These are phyloP conservation scores for Leptonema lineaticorne DNA, from an alignment of 1,140 invertebrate species.

Conservation along the genomic window DNA sequence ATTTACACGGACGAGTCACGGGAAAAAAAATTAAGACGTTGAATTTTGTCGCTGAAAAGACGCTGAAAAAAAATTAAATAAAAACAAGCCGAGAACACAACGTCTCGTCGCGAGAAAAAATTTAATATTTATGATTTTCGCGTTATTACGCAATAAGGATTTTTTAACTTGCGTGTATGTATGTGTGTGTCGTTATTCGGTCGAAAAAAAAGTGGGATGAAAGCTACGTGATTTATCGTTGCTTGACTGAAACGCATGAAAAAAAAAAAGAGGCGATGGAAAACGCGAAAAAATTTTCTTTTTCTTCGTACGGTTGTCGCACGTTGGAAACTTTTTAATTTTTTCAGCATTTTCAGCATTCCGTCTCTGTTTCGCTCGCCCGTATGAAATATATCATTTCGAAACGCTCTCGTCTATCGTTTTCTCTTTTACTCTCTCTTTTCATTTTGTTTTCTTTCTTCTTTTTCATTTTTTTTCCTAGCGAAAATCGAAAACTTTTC, in stretches of 20 bases:
- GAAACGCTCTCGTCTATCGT: no score
- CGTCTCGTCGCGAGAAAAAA: constrained; percentile 1
- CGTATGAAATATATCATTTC: no score
- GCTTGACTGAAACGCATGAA: not conserved
- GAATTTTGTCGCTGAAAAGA: constrained; percentile 1
- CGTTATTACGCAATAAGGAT: constrained; percentile 2
- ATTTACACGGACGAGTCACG: not conserved
- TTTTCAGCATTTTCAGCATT: not conserved
- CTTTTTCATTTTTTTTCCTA: no score
- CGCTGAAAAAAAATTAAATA: constrained; percentile 6
- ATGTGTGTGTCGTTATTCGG: no score
- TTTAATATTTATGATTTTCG: constrained; percentile 14
- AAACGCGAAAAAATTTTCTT: no score
- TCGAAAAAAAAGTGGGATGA: no score
- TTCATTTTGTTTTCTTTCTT: no score
- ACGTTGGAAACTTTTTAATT: not conserved
- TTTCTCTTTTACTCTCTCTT: no score
- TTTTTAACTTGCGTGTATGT: no score
- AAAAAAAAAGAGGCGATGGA: not conserved
- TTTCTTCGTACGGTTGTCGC: not conserved
- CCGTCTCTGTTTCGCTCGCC: no score
- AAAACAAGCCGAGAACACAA: not conserved
- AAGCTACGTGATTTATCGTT: constrained; percentile 5
- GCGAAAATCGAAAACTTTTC: not conserved
- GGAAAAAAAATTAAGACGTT: constrained; percentile 7